phyloP scores from a whole-genome alignment of 2,888 invertebrate species.

The Corbicula japonica region DNA sequence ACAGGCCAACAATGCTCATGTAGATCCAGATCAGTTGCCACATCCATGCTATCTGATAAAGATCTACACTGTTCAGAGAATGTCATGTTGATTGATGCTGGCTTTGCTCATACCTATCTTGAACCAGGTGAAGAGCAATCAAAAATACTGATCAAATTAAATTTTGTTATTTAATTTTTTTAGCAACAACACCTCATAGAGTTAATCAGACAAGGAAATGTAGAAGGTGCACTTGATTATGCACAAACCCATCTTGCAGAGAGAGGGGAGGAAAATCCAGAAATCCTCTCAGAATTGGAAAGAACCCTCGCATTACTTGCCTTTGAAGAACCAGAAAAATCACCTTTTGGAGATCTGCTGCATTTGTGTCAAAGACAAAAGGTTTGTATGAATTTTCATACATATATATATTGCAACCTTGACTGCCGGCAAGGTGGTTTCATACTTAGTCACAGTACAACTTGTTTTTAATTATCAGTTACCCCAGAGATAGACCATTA shows the following conservation, averaged over 20 bases:
- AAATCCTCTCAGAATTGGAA: constrained; percentile 92
- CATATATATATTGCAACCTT: too few species aligned
- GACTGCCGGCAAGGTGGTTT: too few species aligned
- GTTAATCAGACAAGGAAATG: constrained; percentile 93
- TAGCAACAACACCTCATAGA: constrained; percentile 96
- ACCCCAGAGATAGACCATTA: too few species aligned
- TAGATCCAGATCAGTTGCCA: too few species aligned
- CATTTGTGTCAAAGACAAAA: constrained; percentile 96
- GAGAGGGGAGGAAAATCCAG: constrained; percentile 92
- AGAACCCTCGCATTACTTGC: constrained; percentile 97
- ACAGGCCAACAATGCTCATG: too few species aligned
- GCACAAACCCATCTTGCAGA: constrained; percentile 96
- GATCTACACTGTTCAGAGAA: too few species aligned
- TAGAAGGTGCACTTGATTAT: constrained; percentile 95
- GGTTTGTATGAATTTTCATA: too few species aligned
- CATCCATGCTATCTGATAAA: too few species aligned
- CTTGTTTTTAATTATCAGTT: too few species aligned
- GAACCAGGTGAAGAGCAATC: not conserved
- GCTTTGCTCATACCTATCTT: not conserved
- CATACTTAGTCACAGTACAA: too few species aligned
- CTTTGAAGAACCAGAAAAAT: constrained; percentile 97
- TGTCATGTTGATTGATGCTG: too few species aligned
- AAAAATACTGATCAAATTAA: too few species aligned
- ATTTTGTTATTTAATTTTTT: constrained; percentile 70
- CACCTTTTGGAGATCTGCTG: constrained; percentile 97